Base-by-base conservation (phyloP, 1,140 invertebrate species). In the Temnothorax longispinosus region DNA sequence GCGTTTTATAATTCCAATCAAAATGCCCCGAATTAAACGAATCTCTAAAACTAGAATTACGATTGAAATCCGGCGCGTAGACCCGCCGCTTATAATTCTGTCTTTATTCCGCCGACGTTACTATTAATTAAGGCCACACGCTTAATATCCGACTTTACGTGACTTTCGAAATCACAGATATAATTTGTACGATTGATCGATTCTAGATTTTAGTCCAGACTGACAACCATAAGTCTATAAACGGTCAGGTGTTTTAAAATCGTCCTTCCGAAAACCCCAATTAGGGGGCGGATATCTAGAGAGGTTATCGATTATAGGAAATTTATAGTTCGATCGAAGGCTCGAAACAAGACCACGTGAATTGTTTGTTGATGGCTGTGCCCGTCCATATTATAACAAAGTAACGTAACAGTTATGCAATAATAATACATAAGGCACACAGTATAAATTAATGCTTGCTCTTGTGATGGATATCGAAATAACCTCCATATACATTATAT, bases 171-270 rank as follows among this genome's bases (percentile, higher is more conserved):
- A 78, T 78, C 60, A 21, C 60, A 35, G 72, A 75, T 78, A 78
- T 78, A 76, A 76, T 76, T 44, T 47, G 27, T 65, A 50, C 76
- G 18, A 78, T 78, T 78, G 76, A 78, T 78, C 76, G 76, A 65
- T 67, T 65, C 60, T 67, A 47, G 32, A 78, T 47, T 44, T 77
- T 64, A 64, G 56, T 47, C 6, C 44, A 47, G 27, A 78, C 76
- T 78, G 76, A 78, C 76, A 78, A 78, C 56, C 27, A 77, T 78
- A 78, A 47, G 76, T 35, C 76, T 65, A 67, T 65, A 78, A 78
- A 78, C 41, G 60, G 27, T 78, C 76, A 78, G 76, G 76, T 78
- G 76, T 78, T 41, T 67, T 78, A 65, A 65, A 78, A 21, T 67
- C 76, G 27, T 65, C 58, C 44, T 65, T 78, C 11, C 76, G 41